Evolutionary conservation across 2,797 vertebrate species (phyloP).

Genomic region (Rhodeus uyekii): DNA sequence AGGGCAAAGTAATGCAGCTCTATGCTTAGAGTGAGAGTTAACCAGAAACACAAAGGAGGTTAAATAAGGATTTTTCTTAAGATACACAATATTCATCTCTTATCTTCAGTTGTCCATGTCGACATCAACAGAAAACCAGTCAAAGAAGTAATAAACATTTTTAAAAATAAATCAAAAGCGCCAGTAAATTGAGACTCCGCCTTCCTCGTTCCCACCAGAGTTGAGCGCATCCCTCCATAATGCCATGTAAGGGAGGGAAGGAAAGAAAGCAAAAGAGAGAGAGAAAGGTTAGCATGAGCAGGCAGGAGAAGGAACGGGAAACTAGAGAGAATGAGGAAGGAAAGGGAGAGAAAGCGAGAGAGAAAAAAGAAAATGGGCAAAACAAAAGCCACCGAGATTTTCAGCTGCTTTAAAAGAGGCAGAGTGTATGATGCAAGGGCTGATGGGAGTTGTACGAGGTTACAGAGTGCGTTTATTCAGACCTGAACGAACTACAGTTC

Average conservation of each 20-base stretch:
- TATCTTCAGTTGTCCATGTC: conserved; percentile 57
- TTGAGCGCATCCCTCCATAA: conserved; percentile 13
- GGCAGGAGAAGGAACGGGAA: background rate
- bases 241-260: conserved; percentile 9
- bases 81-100: conserved; percentile 72
- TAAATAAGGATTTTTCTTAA: conserved; percentile 76
- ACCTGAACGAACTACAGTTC: conserved; percentile 64
- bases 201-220: conserved; percentile 30
- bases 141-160: conserved; percentile 57
- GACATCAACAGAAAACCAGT: conserved; percentile 63
- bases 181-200: conserved; percentile 60
- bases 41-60: conserved; percentile 71
- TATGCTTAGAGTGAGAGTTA: conserved; percentile 70
- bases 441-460: conserved; percentile 56
- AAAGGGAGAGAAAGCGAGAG: background rate
- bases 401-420: conserved; percentile 50
- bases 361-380: background rate
- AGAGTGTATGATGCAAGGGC: conserved; percentile 54
- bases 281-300: conserved; percentile 20
- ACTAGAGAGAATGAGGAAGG: conserved; percentile 7
- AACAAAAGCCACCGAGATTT: conserved; percentile 3
- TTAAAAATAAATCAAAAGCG: conserved; percentile 62
- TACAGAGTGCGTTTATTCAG: conserved; percentile 51
- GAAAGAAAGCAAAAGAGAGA: background rate
- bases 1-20: conserved; percentile 66